Percentiles rank a stretch among this genome's conserved stretches.
phyloP scores from a whole-genome alignment of 2,888 invertebrate genomes.

The Eubasilissa splendida region DNA sequence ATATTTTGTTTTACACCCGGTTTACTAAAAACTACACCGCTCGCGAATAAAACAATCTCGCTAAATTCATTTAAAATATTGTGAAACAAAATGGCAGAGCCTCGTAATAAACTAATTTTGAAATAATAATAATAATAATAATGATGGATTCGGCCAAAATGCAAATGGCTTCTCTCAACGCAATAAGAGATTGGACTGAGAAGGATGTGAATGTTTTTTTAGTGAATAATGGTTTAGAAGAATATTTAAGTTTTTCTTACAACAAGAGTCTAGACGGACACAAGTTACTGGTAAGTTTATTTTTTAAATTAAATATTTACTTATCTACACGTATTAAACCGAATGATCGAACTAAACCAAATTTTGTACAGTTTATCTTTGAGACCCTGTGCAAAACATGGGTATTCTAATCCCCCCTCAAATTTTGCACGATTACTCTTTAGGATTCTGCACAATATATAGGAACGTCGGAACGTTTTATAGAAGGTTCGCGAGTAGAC shows the following conservation, averaged over 20 bases:
- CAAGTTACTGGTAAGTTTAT: conserved; percentile 64
- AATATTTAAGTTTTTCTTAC: conserved; percentile 64
- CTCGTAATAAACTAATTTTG: no score
- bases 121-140: no score
- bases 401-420: no score
- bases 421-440: no score
- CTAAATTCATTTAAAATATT: no score
- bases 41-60: no score
- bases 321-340: no score
- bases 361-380: not conserved
- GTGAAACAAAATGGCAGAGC: no score
- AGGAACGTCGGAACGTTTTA: no score
- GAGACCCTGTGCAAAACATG: not conserved
- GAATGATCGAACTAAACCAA: no score
- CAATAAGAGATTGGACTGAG: conserved; percentile 61
- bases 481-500: no score
- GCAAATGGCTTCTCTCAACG: conserved; percentile 47
- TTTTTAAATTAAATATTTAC: not conserved
- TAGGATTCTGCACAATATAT: no score
- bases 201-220: conserved; percentile 62
- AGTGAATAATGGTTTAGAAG: conserved; percentile 62
- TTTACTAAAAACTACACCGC: not conserved
- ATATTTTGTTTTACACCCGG: not conserved
- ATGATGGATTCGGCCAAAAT: conserved; percentile 25
- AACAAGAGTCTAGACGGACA: conserved; percentile 65